Evolutionary conservation across 92 coral and sea anemone species (phyloP), one percentile per base, ranked within the genome.

Genomic region (Epizoanthus stellaris): DNA sequence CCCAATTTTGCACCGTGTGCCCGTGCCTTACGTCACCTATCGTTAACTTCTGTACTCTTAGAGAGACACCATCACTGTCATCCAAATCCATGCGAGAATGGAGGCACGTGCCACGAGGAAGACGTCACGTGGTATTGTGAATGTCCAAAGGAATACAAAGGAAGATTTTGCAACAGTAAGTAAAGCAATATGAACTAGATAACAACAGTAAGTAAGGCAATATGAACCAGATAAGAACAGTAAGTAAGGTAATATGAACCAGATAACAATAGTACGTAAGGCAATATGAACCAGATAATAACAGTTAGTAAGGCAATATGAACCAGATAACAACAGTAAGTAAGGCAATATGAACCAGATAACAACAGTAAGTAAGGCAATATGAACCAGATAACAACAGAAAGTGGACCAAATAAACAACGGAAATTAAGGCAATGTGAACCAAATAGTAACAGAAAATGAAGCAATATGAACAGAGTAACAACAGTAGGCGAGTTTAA

Each of bases 31-130:
- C 3, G 34, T 4, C 12, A 64, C 9, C 11, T 64, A 21, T 30
- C 3, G 12, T 10, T 64, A 7, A n/a, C 21, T 13, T 70, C 9
- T 45, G 60, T 38, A 30, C 38, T 11, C 67, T 23, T 16, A 94
- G 98, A 54, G 64, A 77, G 40, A 40, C 86, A 90, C 4, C 58
- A 79, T 14, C 89, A 54, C 82, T 97, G 99, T 67, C 99, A 97
- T 47, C 99, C 99, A 4, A 97, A 97, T 69, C 99, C 99, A 4
- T 97, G 99, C 69, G 94, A 94, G 67, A 97, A 97, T 73, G 98
- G 99, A 13, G 99, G 98, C 16, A 91, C 92, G 3, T 97, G 99
- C 64, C 97, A 72, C 40, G 98, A 94, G 79, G 91, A 87, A 0
- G 93, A 88, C 16, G 36, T 40, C 14, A 91, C 81, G 63, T 94